Conservation (phyloP, 2,888 invertebrate species). For the Trimorus sp. region DNA sequence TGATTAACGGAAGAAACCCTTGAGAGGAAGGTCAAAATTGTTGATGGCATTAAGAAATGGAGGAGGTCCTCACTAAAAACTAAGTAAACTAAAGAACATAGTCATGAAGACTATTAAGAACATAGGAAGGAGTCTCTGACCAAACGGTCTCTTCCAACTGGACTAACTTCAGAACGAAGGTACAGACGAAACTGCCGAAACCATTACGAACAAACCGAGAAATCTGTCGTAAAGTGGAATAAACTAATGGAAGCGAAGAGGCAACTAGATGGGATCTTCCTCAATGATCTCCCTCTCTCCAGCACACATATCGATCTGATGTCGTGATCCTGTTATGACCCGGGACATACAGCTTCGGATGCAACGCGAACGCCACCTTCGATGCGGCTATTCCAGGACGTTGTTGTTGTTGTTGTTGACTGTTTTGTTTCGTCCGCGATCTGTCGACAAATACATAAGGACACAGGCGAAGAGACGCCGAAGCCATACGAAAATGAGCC, state of each 20-base stretch:
- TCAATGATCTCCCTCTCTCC: constrained; percentile 6
- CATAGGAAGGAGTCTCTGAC: background rate
- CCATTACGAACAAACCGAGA: background rate
- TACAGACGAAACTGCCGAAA: background rate
- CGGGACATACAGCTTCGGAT: background rate
- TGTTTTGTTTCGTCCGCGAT: constrained; percentile 37
- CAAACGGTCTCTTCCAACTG: background rate
- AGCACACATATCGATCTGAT: constrained; percentile 58
- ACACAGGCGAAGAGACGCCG: background rate
- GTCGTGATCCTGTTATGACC: background rate
- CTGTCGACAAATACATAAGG: background rate
- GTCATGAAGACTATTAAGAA: too few species aligned
- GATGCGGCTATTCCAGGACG: constrained; percentile 23
- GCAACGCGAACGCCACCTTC: constrained; percentile 15
- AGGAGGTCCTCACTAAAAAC: too few species aligned
- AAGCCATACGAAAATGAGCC: too few species aligned
- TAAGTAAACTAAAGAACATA: too few species aligned
- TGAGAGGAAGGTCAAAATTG: too few species aligned
- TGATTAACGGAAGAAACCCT: too few species aligned
- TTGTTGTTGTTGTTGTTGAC: constrained; percentile 42
- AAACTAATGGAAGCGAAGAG: too few species aligned
- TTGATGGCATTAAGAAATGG: too few species aligned
- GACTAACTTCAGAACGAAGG: background rate
- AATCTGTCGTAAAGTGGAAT: too few species aligned
- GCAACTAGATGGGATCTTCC: too few species aligned